Evolutionary conservation across 2,888 invertebrate species (phyloP), one percentile per base, ranked within the genome.

Genomic region (Lumbricus terrestris): DNA sequence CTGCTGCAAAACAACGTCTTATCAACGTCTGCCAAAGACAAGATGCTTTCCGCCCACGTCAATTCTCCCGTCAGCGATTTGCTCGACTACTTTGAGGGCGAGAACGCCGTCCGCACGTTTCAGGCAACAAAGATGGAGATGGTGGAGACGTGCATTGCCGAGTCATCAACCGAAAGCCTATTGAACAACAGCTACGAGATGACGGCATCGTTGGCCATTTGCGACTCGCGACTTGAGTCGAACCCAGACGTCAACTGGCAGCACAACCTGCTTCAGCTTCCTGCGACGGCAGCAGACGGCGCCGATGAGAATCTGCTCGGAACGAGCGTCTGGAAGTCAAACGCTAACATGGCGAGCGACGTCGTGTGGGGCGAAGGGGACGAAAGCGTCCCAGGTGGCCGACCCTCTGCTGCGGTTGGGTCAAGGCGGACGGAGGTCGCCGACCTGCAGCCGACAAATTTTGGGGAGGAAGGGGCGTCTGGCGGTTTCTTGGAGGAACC

Each of bases 191-290:
- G 90, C 91, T 47, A 29, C 38, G 88, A 88, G 88, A 38, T 40
- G 54, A 13, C 34, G 47, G 15, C 89, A 11, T 40, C 37, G 18
- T 34, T 35, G 89, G 0, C 82, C 20, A 29, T 54, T 6, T 42
- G 47, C n/a, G 90, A 88, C 40, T 37, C 88, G 23, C 40, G 85
- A 54, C 33, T 88, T 34, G 90, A 90, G 23, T 38, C 69, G 3
- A 54, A 88, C n/a, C 88, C 89, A 13, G 88, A 89, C 34, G 89
- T 91, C 34, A 89, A 92, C 35, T 92, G 90, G 90, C 91, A 91
- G 88, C 90, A 91, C 40, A 91, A 91, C 54, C 85, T 85, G 40
- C 88, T 91, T 82, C 34, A 42, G 33, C 47, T 33, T 23, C 37
- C 85, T 34, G n/a, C 88, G 18, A 69, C 69, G n/a, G n/a, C 16